Evolutionary conservation across 2,797 vertebrate species (phyloP).

Genomic region (Pteronotus mesoamericanus): DNA sequence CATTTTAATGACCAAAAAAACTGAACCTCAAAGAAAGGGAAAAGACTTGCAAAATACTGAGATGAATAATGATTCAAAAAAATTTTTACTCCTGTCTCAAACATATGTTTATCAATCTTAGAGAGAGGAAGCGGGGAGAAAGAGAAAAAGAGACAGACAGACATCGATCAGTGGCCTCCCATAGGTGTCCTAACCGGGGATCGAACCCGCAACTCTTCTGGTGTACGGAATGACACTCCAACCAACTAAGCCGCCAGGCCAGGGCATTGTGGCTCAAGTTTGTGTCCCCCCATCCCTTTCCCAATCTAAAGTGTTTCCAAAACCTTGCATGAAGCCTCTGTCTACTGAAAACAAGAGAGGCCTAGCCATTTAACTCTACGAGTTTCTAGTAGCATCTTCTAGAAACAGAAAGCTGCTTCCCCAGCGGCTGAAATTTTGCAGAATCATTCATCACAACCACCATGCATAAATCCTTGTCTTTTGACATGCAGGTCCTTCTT

Average conservation of each 20-base stretch:
- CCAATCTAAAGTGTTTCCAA: neutral
- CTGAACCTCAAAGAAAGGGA: neutral
- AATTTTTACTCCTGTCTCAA: neutral
- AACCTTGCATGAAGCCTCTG: neutral
- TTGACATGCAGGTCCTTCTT: neutral
- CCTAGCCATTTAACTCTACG: neutral
- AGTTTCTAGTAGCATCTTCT: neutral
- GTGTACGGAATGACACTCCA: neutral
- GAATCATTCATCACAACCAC: neutral
- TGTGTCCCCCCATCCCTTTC: neutral
- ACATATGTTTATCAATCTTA: neutral
- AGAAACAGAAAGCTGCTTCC: neutral
- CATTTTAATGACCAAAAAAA: neutral
- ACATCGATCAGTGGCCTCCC: neutral
- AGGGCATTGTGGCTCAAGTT: neutral
- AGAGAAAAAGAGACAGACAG: neutral
- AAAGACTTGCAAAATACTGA: neutral
- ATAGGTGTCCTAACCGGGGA: neutral
- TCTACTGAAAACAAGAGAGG: neutral
- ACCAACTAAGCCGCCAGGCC: neutral
- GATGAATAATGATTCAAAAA: neutral
- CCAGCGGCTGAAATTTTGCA: neutral
- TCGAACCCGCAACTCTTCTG: neutral
- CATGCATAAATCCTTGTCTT: neutral
- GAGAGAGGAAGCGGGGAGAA: neutral